These are phyloP conservation scores for Leptopilina myrica DNA, from an alignment of 2,888 invertebrate species.

Conservation along the genomic window DNA sequence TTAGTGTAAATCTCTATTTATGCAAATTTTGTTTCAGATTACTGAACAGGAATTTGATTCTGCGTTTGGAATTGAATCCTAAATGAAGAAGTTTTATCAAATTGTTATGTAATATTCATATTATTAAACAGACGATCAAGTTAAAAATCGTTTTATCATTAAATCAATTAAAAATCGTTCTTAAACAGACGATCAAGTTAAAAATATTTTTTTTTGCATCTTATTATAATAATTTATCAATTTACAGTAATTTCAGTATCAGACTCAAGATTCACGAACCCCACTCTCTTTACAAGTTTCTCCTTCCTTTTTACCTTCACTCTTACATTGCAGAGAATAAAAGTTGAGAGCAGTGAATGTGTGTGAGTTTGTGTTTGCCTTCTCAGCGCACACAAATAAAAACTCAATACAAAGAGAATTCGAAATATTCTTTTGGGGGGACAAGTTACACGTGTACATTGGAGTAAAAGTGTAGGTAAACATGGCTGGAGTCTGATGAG, in stretches of 20 bases:
- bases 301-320: constrained; percentile 8
- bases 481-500: constrained; percentile 16
- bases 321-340: background rate
- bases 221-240: too few relatives aligned
- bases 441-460: constrained; percentile 11
- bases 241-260: background rate
- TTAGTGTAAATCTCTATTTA: background rate
- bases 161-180: too few relatives aligned
- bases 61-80: constrained; percentile 70
- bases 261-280: background rate
- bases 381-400: background rate
- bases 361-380: background rate
- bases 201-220: too few relatives aligned
- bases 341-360: background rate
- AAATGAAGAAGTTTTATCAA: constrained; percentile 19
- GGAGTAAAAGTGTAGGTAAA: constrained; percentile 14
- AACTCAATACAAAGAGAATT: background rate
- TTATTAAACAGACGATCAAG: background rate
- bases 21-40: constrained; percentile 71
- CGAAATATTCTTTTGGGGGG: background rate
- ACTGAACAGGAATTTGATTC: constrained; percentile 77
- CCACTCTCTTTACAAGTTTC: background rate
- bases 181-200: background rate
- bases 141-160: too few relatives aligned
- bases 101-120: background rate